Conservation (phyloP, 2,113 vertebrate species). For the Delphinapterus leucas region DNA sequence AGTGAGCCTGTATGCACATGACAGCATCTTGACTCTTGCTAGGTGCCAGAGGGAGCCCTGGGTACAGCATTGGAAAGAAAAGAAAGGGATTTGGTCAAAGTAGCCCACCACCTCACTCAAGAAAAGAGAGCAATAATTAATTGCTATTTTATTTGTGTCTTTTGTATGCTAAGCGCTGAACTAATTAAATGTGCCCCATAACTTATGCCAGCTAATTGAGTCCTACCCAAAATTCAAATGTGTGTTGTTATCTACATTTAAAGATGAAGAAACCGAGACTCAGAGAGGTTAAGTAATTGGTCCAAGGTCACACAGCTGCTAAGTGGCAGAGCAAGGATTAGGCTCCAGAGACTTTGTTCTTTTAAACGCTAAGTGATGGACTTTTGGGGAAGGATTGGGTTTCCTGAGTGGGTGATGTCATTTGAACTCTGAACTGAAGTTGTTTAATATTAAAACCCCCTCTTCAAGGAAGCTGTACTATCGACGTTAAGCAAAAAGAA, state of each 20-base stretch:
- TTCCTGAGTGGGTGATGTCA: slow-evolving; percentile 39
- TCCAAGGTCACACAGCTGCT: background rate
- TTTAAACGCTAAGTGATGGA: background rate
- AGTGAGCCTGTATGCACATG: background rate
- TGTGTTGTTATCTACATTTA: background rate
- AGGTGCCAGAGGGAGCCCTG: background rate
- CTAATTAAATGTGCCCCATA: background rate
- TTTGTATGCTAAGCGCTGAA: background rate
- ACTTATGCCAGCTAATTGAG: background rate
- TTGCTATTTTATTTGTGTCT: background rate
- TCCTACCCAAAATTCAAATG: background rate
- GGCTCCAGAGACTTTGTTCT: background rate
- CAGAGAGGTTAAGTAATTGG: background rate
- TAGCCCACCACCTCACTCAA: background rate
- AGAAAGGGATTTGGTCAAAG: background rate
- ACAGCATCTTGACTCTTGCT: background rate
- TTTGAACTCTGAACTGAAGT: background rate
- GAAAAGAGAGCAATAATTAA: background rate
- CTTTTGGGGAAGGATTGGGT: background rate
- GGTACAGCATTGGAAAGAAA: background rate
- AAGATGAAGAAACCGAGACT: background rate
- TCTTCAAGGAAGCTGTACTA: background rate
- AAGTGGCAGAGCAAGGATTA: background rate
- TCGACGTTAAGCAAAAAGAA: slow-evolving; percentile 9
- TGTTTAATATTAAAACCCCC: slow-evolving; percentile 24